Percentiles rank a stretch among this genome's conserved stretches.
Evolutionary conservation across 2,888 invertebrate genomes (phyloP).

Genomic region (Fissipunctia ypsillon): DNA sequence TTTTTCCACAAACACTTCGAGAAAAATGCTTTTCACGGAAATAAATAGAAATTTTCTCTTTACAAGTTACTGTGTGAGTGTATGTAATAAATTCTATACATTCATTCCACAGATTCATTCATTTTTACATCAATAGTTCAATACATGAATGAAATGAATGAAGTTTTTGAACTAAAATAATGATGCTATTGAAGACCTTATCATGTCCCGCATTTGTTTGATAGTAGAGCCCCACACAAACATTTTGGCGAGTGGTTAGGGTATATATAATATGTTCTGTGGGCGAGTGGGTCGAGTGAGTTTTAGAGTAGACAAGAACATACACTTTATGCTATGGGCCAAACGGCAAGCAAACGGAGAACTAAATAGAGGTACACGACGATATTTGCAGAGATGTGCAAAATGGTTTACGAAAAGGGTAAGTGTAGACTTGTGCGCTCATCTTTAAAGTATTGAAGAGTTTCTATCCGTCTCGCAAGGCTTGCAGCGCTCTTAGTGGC

Average conservation of each 20-base stretch:
- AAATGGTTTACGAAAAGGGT: no score
- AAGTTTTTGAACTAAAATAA: constrained; percentile 10
- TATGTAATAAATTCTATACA: constrained; percentile 19
- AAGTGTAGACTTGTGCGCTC: no score
- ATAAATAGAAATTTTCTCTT: constrained; percentile 37
- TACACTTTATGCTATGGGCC: no score
- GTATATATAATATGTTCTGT: no score
- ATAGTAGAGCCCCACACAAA: neutral
- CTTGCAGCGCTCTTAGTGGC: no score
- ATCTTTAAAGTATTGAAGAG: no score
- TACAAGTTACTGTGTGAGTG: constrained; percentile 6
- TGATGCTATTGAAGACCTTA: neutral
- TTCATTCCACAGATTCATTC: no score
- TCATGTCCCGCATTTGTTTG: no score
- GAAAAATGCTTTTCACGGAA: constrained; percentile 42
- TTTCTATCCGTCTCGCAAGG: no score
- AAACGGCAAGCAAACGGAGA: neutral
- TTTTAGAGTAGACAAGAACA: neutral
- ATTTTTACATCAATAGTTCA: constrained; percentile 53
- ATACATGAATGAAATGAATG: constrained; percentile 39
- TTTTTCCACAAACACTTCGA: constrained; percentile 36
- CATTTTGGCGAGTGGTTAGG: neutral
- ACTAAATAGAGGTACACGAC: neutral
- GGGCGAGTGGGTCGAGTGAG: neutral
- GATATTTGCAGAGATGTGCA: no score